These are phyloP conservation scores for Oeneis ivallda DNA, from an alignment of 2,888 invertebrate genomes.

Conservation along the genomic window DNA sequence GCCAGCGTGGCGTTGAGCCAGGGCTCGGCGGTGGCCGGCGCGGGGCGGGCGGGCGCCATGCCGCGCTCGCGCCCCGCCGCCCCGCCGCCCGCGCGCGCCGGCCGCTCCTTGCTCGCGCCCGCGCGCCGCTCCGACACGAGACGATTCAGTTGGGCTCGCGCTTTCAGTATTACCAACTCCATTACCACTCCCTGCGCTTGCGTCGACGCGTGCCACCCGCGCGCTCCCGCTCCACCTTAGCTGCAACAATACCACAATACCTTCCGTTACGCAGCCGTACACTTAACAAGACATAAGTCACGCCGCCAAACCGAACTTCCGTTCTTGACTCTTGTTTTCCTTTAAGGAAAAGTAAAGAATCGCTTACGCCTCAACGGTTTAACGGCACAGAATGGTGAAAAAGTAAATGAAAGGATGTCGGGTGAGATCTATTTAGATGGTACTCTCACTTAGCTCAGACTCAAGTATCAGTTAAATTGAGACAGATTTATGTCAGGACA, in stretches of 20 bases:
- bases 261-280: background rate
- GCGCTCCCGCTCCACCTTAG: slow-evolving; percentile 42
- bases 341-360: too few species aligned
- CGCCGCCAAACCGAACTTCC: too few species aligned
- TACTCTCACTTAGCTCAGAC: too few species aligned
- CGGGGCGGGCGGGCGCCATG: slow-evolving; percentile 72
- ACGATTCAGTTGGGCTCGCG: slow-evolving; percentile 83
- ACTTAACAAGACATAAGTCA: too few species aligned
- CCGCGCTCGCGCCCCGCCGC: slow-evolving; percentile 67
- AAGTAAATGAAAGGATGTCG: too few species aligned
- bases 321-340: too few species aligned
- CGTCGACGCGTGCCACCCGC: slow-evolving; percentile 40
- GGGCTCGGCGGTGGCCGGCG: slow-evolving; percentile 69
- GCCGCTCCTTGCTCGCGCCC: slow-evolving; percentile 48
- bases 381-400: too few species aligned
- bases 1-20: slow-evolving; percentile 80
- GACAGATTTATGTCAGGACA: too few species aligned
- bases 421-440: too few species aligned
- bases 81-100: slow-evolving; percentile 53
- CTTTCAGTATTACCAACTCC: slow-evolving; percentile 84
- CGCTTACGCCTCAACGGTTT: too few species aligned
- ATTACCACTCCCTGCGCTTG: slow-evolving; percentile 74
- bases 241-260: slow-evolving; percentile 49
- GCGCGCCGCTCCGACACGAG: slow-evolving; percentile 74
- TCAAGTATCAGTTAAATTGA: too few species aligned